phyloP scores from a whole-genome alignment of 2,888 invertebrate species.

The Drosophila cognata region DNA sequence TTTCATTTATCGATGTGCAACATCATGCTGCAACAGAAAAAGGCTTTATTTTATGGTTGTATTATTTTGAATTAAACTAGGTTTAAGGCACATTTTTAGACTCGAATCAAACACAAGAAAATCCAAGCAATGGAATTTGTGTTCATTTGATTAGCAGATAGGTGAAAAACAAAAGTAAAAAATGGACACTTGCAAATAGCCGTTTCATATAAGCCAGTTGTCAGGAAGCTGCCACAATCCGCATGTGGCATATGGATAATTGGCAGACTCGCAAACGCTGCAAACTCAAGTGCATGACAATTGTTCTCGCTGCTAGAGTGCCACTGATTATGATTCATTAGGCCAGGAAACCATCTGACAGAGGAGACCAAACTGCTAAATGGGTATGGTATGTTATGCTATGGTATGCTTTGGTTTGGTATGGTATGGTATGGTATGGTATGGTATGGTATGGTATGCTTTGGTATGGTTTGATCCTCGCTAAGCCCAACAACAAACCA shows the following conservation, averaged over 20 bases:
- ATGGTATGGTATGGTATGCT: too few relatives aligned
- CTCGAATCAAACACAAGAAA: neutral
- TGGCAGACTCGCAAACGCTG: conserved; percentile 39
- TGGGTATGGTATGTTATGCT: conserved; percentile 27
- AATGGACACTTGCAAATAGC: conserved; percentile 37
- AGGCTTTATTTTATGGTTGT: neutral
- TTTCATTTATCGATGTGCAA: neutral
- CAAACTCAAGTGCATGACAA: conserved; percentile 49
- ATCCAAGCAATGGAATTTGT: conserved; percentile 2
- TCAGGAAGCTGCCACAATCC: neutral
- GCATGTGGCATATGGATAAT: conserved; percentile 38
- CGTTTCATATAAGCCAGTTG: conserved; percentile 16
- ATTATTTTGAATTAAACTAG: neutral
- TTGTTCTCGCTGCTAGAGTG: conserved; percentile 26
- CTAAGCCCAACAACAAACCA: too few relatives aligned
- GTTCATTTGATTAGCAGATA: conserved; percentile 15
- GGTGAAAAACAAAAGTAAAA: neutral
- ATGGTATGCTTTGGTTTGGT: too few relatives aligned
- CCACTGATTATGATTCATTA: conserved; percentile 66
- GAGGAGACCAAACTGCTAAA: conserved; percentile 41
- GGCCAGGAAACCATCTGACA: conserved; percentile 48
- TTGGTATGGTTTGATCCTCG: too few relatives aligned
- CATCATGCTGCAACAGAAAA: neutral
- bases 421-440: too few relatives aligned
- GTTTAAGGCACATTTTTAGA: neutral